A percentile compares a stretch with the other conserved stretches of the same genome.
phyloP scores from a whole-genome alignment of 2,888 invertebrate species.

The Cantharis flavilabris region DNA sequence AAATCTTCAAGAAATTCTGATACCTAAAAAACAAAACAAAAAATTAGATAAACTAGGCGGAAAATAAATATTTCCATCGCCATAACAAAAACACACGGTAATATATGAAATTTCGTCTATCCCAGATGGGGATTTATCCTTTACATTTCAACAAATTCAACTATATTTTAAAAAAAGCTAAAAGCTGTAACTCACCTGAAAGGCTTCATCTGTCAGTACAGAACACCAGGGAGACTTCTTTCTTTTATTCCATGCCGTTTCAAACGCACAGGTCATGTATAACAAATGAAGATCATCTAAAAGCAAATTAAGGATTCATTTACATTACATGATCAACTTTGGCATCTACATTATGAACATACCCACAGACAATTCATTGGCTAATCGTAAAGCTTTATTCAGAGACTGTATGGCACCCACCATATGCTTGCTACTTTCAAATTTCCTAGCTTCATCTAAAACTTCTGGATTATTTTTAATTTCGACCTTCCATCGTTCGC shows the following conservation, averaged over 20 bases:
- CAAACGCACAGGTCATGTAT: slow-evolving; percentile 77
- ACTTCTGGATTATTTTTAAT: slow-evolving; percentile 47
- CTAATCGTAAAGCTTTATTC: slow-evolving; percentile 65
- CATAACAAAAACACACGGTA: too few species aligned
- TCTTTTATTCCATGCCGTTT: slow-evolving; percentile 76
- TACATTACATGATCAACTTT: not conserved
- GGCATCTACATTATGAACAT: not conserved
- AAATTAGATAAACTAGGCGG: too few species aligned
- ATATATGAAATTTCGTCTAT: too few species aligned
- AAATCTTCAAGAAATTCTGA: slow-evolving; percentile 79
- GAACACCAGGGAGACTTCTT: slow-evolving; percentile 78
- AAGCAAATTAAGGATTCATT: slow-evolving; percentile 26
- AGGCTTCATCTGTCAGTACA: slow-evolving; percentile 65
- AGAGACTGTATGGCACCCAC: slow-evolving; percentile 61
- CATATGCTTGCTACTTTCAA: slow-evolving; percentile 52
- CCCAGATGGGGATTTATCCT: too few species aligned
- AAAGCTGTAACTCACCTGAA: slow-evolving; percentile 53
- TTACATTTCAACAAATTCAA: too few species aligned
- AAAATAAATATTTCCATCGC: too few species aligned
- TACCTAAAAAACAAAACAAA: slow-evolving; percentile 54
- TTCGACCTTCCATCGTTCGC: slow-evolving; percentile 48
- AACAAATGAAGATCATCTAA: slow-evolving; percentile 67
- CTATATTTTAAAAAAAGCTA: too few species aligned
- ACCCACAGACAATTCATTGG: slow-evolving; percentile 43
- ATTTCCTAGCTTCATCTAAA: slow-evolving; percentile 41